Percentiles rank a stretch among this genome's conserved stretches.
Conservation (phyloP, 2,888 invertebrate genomes). For the Drosophila nr. fundita region DNA sequence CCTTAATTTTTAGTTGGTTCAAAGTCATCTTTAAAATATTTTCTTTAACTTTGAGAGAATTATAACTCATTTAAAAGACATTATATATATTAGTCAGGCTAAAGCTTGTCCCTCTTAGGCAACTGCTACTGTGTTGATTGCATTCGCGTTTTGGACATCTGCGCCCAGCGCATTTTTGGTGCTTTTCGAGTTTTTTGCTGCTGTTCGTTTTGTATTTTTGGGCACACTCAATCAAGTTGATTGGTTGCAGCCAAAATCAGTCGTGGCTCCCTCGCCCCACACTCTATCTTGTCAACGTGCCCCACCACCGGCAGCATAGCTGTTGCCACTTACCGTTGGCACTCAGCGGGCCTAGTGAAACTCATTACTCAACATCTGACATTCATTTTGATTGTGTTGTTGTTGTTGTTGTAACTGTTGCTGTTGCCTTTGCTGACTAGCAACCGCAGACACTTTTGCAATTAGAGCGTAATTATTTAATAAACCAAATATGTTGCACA, state of each 20-base stretch:
- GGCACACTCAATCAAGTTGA: slow-evolving; percentile 70
- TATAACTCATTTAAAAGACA: not conserved
- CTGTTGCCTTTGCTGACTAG: slow-evolving; percentile 36
- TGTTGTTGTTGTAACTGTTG: slow-evolving; percentile 38
- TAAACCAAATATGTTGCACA: slow-evolving; percentile 64
- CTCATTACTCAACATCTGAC: slow-evolving; percentile 60
- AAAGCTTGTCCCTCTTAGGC: slow-evolving; percentile 2
- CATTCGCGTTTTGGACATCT: slow-evolving; percentile 18
- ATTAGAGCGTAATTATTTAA: slow-evolving; percentile 82
- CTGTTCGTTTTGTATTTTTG: slow-evolving; percentile 27
- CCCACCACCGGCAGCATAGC: not conserved
- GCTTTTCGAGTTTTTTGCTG: slow-evolving; percentile 12
- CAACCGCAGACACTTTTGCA: slow-evolving; percentile 74
- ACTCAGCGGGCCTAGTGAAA: slow-evolving; percentile 23
- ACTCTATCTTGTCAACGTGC: not conserved
- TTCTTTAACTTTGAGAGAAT: not conserved
- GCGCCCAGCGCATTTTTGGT: not conserved
- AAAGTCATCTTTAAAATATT: not conserved
- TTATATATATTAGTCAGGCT: not conserved
- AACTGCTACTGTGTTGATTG: slow-evolving; percentile 32
- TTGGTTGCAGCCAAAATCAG: slow-evolving; percentile 53
- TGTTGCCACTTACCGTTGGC: slow-evolving; percentile 38
- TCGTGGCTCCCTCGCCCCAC: slow-evolving; percentile 1
- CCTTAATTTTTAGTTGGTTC: not conserved
- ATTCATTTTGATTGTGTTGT: slow-evolving; percentile 43